Base-by-base conservation (phyloP, 2,113 vertebrate genomes). In the Oplegnathus fasciatus region DNA sequence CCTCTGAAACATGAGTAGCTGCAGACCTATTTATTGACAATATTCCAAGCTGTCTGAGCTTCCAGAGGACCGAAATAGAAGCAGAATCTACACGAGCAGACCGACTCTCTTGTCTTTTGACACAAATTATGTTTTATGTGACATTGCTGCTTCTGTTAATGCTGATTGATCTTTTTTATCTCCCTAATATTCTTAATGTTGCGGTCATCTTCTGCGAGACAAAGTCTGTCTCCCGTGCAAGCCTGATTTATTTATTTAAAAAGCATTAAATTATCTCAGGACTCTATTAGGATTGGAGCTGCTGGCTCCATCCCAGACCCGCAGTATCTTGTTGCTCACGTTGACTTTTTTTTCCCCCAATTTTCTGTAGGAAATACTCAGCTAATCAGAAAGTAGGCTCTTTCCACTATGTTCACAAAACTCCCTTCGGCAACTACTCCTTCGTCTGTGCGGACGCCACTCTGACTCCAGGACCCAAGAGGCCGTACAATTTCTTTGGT, bases 401-500 rank as follows among this genome's bases (percentile, higher is more conserved):
- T 57, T 99, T 98, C 88, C 98, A 97, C 94, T 98, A 99, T 14
- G 84, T 97, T 48, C 98, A 99, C 87, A 94, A 86, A 66, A 98
- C 97, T 55, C 89, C 97, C 13, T 99, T 99, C 91, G 98, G 98
- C 67, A 99, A 97, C 90, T 99, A 99, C 88, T 99, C 98, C 15
- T 99, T 99, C 80, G 97, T 99, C 83, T 99, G 97, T 32, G 94
- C 96, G 42, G 98, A 99, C 91, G 98, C 98, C 60, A 99, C 97
- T 0, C 93, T 96, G 84, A 97, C 83, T 48, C 97, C 98, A 73
- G 98, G 98, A 62, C 98, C 97, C 34, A 99, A 99, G 86, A 97
- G 97, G 78, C 98, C 97, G 1, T 99, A 95, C 93, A 99, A 99
- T 92, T 99, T 99, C 95, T 98, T 96, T 88, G 98, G 98, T 55